A percentile compares a stretch with the other conserved stretches of the same genome.
Conservation (phyloP, 2,113 vertebrate species). For the Neogobius melanostomus region DNA sequence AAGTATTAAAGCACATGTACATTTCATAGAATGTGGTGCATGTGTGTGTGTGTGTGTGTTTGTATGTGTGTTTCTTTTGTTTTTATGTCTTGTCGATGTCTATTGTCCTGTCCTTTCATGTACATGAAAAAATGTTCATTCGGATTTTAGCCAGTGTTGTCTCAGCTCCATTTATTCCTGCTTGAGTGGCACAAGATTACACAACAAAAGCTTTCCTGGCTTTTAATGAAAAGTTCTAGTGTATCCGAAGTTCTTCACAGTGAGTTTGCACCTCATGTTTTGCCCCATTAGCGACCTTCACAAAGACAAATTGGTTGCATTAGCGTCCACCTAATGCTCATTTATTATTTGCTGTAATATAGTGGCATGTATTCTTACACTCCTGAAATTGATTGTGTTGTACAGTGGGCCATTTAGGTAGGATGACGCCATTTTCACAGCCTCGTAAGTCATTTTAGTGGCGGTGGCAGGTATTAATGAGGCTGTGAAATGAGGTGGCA, state of each 20-base stretch:
- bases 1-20: no score
- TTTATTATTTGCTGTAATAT: conserved; percentile 77
- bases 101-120: no score
- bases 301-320: conserved; percentile 78
- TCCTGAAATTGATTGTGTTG: conserved; percentile 65
- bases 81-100: no score
- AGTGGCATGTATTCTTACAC: conserved; percentile 59
- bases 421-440: conserved; percentile 50
- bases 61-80: no score
- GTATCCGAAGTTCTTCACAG: conserved; percentile 54
- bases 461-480: conserved; percentile 59
- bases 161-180: conserved; percentile 58
- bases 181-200: conserved; percentile 58
- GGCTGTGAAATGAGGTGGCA: conserved; percentile 46
- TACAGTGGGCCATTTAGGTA: conserved; percentile 35
- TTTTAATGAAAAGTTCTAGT: conserved; percentile 71
- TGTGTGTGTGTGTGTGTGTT: no score
- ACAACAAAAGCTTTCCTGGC: conserved; percentile 64
- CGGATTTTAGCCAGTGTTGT: conserved; percentile 30
- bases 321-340: conserved; percentile 72
- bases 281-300: conserved; percentile 73
- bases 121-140: no score
- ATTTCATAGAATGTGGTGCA: no score
- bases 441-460: conserved; percentile 57
- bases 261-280: conserved; percentile 66